Base-by-base conservation (phyloP, 1,140 invertebrate genomes). In the Portunus trituberculatus region DNA sequence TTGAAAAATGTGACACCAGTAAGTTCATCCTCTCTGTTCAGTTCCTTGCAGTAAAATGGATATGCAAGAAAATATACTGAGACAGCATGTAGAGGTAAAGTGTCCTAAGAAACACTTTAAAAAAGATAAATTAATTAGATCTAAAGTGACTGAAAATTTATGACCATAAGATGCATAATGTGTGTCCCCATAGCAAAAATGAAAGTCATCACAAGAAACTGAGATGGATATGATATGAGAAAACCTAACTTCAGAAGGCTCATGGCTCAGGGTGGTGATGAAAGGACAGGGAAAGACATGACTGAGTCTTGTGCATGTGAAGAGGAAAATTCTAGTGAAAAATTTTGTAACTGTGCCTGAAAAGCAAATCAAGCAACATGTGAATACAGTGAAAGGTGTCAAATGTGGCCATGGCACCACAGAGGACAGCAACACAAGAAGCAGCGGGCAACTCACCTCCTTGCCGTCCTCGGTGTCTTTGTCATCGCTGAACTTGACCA, bases 401-500 rank as follows among this genome's bases (percentile, higher is more conserved):
- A 76, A 7, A 76, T 76, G 12, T 76, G n/a, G 20, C 67, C 67
- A 76, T n/a, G n/a, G 4, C 67, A 7, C 20, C 20, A 8, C 67
- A 76, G 67, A 76, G 67, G 20, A 25, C 16, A n/a, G 67, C 67
- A n/a, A 25, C 20, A n/a, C 12, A 76, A 12, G 67, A n/a, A 7
- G 16, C 4, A 76, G 20, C 20, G 67, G 25, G 20, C 16, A 39
- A 92, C 96, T 95, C 91, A 96, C 96, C 96, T 96, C 96, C 76
- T 95, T 95, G 46, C 95, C 93, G 12, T 95, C 95, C 46, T 96
- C 96, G 0, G 90, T 86, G 32, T 96, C 96, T 25, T 95, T 88
- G 6, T 97, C 97, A 97, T 99, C 98, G 48, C 98, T 98, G 97
- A 99, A 99, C 97, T 99, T 99, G 96, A 99, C 98, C 6, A 98